Conservation (phyloP, 2,888 invertebrate species). For the Tipula helvola region DNA sequence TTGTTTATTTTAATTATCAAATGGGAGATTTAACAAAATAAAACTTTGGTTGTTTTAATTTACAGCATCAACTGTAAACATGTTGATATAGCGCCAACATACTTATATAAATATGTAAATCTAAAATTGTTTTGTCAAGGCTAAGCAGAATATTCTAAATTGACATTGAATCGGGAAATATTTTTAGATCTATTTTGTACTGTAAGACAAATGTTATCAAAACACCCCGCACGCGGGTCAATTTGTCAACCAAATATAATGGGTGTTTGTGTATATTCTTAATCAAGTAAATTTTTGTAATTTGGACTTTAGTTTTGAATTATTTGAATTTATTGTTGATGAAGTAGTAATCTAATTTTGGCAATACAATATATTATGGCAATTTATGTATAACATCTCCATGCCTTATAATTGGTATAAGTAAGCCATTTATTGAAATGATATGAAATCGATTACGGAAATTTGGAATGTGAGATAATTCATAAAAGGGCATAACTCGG, state of each 20-base stretch:
- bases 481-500: too few relatives aligned
- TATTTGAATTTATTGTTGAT: not conserved
- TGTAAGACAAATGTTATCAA: not conserved
- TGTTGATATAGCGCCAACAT: not conserved
- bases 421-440: too few relatives aligned
- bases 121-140: too few relatives aligned
- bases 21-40: not conserved
- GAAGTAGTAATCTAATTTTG: too few relatives aligned
- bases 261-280: not conserved
- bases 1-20: not conserved
- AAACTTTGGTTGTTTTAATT: not conserved
- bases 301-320: not conserved
- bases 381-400: too few relatives aligned
- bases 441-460: too few relatives aligned
- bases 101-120: too few relatives aligned
- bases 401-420: too few relatives aligned
- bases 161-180: not conserved
- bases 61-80: not conserved
- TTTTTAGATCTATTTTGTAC: not conserved
- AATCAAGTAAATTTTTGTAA: not conserved
- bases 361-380: too few relatives aligned
- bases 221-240: not conserved
- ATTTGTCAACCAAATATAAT: not conserved
- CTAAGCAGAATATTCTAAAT: not conserved
- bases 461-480: too few relatives aligned